Evolutionary conservation across 2,113 vertebrate species (phyloP).

Genomic region (Lucifuga dentata): DNA sequence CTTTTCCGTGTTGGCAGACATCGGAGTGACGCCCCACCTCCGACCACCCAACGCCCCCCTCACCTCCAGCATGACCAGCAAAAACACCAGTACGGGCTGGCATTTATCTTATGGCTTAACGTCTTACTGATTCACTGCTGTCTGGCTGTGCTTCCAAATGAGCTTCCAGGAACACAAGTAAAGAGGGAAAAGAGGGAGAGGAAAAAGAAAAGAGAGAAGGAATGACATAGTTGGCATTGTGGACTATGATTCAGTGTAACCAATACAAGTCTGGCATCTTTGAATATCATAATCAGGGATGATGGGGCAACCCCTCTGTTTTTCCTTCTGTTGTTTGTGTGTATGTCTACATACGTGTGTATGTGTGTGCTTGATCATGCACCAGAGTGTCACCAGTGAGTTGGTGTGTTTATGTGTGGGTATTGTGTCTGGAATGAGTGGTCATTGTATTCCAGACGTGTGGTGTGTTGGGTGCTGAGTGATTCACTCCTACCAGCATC

Average conservation of each 20-base stretch:
- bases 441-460: conserved; percentile 80
- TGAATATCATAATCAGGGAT: conserved; percentile 71
- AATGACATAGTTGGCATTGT: conserved; percentile 65
- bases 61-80: conserved; percentile 44
- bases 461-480: conserved; percentile 67
- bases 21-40: conserved; percentile 37
- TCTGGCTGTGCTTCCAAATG: conserved; percentile 66
- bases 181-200: not conserved
- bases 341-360: not conserved
- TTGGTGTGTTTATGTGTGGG: conserved; percentile 75
- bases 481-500: conserved; percentile 79
- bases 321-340: conserved; percentile 66
- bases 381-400: conserved; percentile 63
- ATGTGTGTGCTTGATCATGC: conserved; percentile 32
- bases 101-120: conserved; percentile 53
- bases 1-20: conserved; percentile 49
- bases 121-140: conserved; percentile 73
- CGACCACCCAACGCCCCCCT: conserved; percentile 33
- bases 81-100: conserved; percentile 52
- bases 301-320: conserved; percentile 70
- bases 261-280: conserved; percentile 67
- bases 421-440: conserved; percentile 74
- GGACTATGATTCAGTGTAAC: conserved; percentile 74
- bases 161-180: conserved; percentile 68
- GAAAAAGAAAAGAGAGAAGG: not conserved